Base-by-base conservation (phyloP, 2,888 invertebrate genomes). In the Monopis laevigella region DNA sequence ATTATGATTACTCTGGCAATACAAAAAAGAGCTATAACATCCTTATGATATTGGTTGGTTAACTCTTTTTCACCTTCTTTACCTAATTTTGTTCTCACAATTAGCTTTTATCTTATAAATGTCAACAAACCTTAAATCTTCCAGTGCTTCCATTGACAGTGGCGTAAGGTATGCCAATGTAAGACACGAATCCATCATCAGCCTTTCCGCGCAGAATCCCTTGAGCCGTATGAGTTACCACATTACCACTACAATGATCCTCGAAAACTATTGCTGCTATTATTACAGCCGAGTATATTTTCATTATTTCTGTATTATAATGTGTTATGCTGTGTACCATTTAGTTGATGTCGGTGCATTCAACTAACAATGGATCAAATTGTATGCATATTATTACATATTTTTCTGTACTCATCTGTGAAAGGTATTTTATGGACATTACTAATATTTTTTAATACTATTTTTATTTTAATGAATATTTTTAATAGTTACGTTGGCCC, bases 141-240 rank as follows among this genome's bases (percentile, higher is more conserved):
- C 55, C 63, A 5, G 46, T 48, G 0, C 43, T 39, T 1, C 47
- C 51, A 11, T 45, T 51, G 10, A 62, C 42, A 4, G 58, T 55
- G 1, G 65, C 75, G 38, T 80, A 80, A 1, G 80, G 78, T 26
- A 80, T 64, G 0, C 75, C 78, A 0, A 48, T 51, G 39, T 68
- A 80, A 0, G 69, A 66, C n/a, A 62, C 52, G 40, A 64, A 65
- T 0, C 72, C 75, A 0, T 67, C 62, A 5, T 53, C 51, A 0
- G 44, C 32, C 3, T 53, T 46, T 0, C 77, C 80, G 0, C 65
- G 53, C 14, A 78, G 41, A 42, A 35, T 51, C 0, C 80, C 78
- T 49, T 80, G 80, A 1, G 59, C 68, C 7, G 57, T 65, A 10
- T 28, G 7, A 29, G 48, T 58, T 43, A 71, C 49, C 43, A 67